Evolutionary conservation across 2,888 invertebrate genomes (phyloP), one percentile per base, ranked within the genome.

Genomic region (Drymonia ruficornis): DNA sequence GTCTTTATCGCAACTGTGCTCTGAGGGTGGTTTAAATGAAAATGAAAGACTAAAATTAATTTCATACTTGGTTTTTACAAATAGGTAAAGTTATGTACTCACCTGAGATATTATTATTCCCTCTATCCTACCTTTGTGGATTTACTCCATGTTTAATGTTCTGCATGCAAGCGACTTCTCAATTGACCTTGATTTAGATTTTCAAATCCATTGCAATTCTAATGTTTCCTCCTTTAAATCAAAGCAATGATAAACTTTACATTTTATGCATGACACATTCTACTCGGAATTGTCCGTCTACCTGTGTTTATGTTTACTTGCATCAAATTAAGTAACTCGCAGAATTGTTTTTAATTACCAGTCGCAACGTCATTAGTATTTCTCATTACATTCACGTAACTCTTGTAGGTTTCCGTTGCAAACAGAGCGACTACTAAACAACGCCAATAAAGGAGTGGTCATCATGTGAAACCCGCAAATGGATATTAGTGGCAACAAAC

Each of bases 301-400:
- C 38, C 38, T 51, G 49, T 28, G 15, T 28, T 40, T 45, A 34
- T 47, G 34, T 44, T n/a, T 28, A 36, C 36, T 44, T 15, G 16
- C 36, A 59, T 53, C 38, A 49, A 46, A 52, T 51, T 36, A 31
- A 29, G 52, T 63, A 50, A 67, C 52, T 59, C 53, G 42, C 13
- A 46, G 62, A 67, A 62, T 53, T 58, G 57, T 53, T 59, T 52
- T 48, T 58, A 59, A 60, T 70, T 62, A 54, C 40, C 61, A 66
- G 59, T 50, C 65, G 59, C 56, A 56, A 65, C 61, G 60, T 67
- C 62, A 72, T 68, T 70, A 62, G 59, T 61, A 49, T 65, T 63
- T 57, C 52, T 64, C 44, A 70, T 65, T 67, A 63, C 45, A 55
- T 62, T 63, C 67, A 64, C 64, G 64, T 65, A 59, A 56, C 63